These are phyloP conservation scores for Drosophila monieri DNA, from an alignment of 2,888 invertebrate species.

Conservation along the genomic window DNA sequence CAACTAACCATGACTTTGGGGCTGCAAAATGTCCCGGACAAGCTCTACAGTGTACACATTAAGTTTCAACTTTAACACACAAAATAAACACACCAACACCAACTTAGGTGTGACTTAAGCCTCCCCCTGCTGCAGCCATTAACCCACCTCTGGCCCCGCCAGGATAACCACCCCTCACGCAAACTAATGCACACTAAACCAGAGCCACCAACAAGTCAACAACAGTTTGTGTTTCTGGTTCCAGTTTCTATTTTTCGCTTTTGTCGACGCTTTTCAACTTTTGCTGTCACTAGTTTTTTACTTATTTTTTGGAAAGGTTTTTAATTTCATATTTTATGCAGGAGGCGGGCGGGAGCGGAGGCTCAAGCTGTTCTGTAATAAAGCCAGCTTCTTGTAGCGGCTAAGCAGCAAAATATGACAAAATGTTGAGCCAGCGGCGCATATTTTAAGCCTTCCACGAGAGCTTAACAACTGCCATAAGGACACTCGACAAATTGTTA, in stretches of 20 bases:
- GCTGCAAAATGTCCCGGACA: constrained; percentile 39
- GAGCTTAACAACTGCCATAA: constrained; percentile 23
- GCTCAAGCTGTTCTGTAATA: constrained; percentile 55
- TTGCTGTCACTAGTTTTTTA: constrained; percentile 36
- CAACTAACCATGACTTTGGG: constrained; percentile 33
- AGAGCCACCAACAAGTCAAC: constrained; percentile 47
- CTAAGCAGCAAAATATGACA: constrained; percentile 61
- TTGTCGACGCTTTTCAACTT: constrained; percentile 47
- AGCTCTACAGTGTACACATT: constrained; percentile 47
- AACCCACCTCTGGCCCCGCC: background rate
- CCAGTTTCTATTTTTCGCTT: constrained; percentile 44
- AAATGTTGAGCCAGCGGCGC: constrained; percentile 56
- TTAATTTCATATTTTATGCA: constrained; percentile 64
- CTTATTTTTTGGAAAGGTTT: constrained; percentile 32
- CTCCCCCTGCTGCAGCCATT: constrained; percentile 2
- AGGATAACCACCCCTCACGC: constrained; percentile 3
- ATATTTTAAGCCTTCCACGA: constrained; percentile 45
- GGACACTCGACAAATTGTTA: background rate
- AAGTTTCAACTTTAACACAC: constrained; percentile 53
- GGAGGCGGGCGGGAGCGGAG: background rate
- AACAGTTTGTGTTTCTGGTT: constrained; percentile 21
- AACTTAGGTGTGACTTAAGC: constrained; percentile 47
- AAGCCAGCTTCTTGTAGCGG: constrained; percentile 50
- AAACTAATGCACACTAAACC: constrained; percentile 25
- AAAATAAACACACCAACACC: constrained; percentile 17